Evolutionary conservation across 1,140 invertebrate genomes (phyloP), one percentile per base, ranked within the genome.

Genomic region (Calycopis cecrops): DNA sequence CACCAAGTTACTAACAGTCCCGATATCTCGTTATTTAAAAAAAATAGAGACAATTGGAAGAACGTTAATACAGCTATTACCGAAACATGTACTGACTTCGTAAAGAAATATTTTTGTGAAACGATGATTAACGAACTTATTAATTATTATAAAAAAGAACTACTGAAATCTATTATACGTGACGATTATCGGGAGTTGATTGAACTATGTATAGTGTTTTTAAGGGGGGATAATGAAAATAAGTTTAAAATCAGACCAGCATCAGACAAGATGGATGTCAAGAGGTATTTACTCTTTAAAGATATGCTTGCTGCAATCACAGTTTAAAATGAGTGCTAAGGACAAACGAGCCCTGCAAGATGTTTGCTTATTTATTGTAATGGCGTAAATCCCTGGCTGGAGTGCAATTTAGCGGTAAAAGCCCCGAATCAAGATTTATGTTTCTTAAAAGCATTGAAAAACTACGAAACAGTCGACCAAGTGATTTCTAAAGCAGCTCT

Each of bases 261-360:
- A 81, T 63, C 73, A 83, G 47, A 73, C 77, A 66, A 71, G 47
- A 48, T 76, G 69, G 71, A 73, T 82, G 69, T 55, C 69, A 21
- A 83, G 65, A 69, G 73, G 73, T n/a, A 79, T 88, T 56, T 87
- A 85, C 55, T 64, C 60, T 37, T 64, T 84, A 38, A 85, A 87
- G 75, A 79, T 84, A 62, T 57, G 17, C 58, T 69, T 28, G 2
- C 21, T 28, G 2, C 21, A 28, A 6, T 28, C 21, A 28, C 21
- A 28, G 21, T 28, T 28, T 6, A 28, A 6, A 28, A 28, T 28
- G 6, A 28, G 2, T 28, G 21, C 21, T 2, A 28, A 28, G 21
- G 21, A 28, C 21, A 28, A 6, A 28, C 2, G 6, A 6, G 21
- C 2, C 6, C 21, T 28, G 6, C 21, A 28, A 28, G 21, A 28